phyloP scores from a whole-genome alignment of 2,888 invertebrate genomes.

The Neoitamus cyanurus region DNA sequence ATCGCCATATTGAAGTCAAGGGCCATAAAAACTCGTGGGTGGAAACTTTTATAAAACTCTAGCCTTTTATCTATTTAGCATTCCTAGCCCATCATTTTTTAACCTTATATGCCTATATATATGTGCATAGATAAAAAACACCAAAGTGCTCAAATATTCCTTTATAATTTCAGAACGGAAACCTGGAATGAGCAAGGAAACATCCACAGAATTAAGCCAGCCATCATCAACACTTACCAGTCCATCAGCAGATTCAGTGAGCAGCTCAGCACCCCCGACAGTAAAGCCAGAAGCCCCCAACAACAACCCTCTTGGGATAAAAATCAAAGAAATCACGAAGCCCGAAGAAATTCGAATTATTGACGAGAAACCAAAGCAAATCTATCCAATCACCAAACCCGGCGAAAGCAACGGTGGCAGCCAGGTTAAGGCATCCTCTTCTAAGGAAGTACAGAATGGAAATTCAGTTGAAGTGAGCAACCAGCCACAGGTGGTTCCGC shows the following conservation, averaged over 20 bases:
- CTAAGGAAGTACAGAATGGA: background rate
- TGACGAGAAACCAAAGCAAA: constrained; percentile 59
- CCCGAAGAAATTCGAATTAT: constrained; percentile 65
- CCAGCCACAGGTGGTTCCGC: background rate
- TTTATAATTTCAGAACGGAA: constrained; percentile 35
- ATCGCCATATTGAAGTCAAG: too few species aligned
- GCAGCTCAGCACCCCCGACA: constrained; percentile 43
- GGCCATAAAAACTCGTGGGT: too few species aligned
- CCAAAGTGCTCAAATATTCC: too few species aligned
- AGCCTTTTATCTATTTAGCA: too few species aligned
- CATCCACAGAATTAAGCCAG: background rate
- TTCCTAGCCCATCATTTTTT: too few species aligned
- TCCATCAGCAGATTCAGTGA: background rate
- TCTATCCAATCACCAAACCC: constrained; percentile 58
- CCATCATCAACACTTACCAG: constrained; percentile 28
- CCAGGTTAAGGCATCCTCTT: background rate
- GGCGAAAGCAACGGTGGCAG: constrained; percentile 20
- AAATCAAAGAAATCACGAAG: constrained; percentile 66
- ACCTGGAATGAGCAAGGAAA: background rate
- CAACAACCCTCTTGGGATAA: constrained; percentile 62
- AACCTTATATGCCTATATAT: too few species aligned
- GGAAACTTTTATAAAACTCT: too few species aligned
- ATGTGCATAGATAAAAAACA: too few species aligned
- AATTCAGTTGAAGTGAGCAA: background rate
- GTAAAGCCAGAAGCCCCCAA: constrained; percentile 47